Evolutionary conservation across 1,140 invertebrate genomes (phyloP), one percentile per base, ranked within the genome.

Genomic region (Metopolophium dirhodum): DNA sequence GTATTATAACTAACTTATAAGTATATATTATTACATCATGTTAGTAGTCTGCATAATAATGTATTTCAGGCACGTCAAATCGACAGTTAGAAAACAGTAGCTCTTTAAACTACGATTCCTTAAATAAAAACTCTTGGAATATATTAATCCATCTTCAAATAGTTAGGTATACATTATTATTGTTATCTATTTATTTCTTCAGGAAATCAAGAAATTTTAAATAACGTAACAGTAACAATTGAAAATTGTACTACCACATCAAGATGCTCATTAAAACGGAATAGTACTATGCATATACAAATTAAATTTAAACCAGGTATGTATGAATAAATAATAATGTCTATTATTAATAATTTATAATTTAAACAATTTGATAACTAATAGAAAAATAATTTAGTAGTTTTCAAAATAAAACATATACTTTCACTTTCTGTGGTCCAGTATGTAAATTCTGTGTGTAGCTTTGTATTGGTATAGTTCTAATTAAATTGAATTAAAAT

Each of bases 271-370:
- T 89, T 94, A 88, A 91, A 93, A 83, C 47, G 57, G 89, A 94
- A 94, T 30, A 77, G 47, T n/a, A 92, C 93, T 22, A 82, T 92
- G 41, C 83, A 92, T 7, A 77, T 94, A 26, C 90, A 94, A 93
- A 94, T 94, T 14, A 92, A 92, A 87, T 94, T 94, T 57, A 91
- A 68, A 77, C 35, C 93, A 51, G 93, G 93, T 94, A 87, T 87
- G 47, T 88, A 86, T 68, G 23, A 2, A 23, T 85, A 85, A 30
- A 26, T 41, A 85, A 41, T n/a, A 85, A 30, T 8, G 45, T 37
- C 0, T 86, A 86, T 51, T 35, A 35, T 20, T n/a, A 51, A 87
- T 88, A 88, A 11, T 49, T 30, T n/a, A 51, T 88, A 8, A 54
- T 35, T 88, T 88, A 37, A 54, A 37, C 26, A 85, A 30, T 85